Percentiles rank a stretch among this genome's conserved stretches.
Conservation (phyloP, 2,888 invertebrate species). For the Nysson spinosus region DNA sequence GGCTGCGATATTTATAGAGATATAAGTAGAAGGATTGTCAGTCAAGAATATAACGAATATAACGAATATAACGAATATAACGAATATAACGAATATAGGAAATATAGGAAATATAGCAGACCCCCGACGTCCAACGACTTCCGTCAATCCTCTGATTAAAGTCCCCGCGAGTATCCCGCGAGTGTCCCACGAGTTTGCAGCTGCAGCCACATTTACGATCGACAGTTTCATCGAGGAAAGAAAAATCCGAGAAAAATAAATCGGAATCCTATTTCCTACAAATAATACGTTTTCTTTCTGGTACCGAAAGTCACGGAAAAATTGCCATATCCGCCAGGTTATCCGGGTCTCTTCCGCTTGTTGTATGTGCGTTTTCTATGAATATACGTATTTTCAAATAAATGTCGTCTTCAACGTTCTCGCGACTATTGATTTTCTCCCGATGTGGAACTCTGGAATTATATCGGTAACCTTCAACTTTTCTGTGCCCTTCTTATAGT, state of each 20-base stretch:
- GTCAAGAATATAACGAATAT: constrained; percentile 5
- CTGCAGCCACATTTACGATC: too few species aligned
- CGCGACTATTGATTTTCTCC: not conserved
- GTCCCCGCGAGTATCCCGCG: too few species aligned
- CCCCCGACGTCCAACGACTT: not conserved
- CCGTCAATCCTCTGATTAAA: too few species aligned
- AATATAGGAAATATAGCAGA: not conserved
- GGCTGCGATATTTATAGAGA: constrained; percentile 70
- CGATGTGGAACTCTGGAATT: too few species aligned
- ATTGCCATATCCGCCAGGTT: constrained; percentile 50
- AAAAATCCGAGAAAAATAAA: too few species aligned
- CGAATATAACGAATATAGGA: not conserved
- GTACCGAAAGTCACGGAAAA: too few species aligned
- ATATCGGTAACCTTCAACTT: too few species aligned
- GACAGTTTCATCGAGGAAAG: too few species aligned
- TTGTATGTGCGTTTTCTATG: constrained; percentile 75
- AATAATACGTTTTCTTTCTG: too few species aligned
- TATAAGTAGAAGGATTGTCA: constrained; percentile 63
- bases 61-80: not conserved
- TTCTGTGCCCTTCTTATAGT: too few species aligned
- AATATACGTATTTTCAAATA: constrained; percentile 75
- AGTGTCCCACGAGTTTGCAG: too few species aligned
- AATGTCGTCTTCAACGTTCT: constrained; percentile 57
- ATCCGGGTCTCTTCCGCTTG: constrained; percentile 68
- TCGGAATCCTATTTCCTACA: too few species aligned